phyloP scores from a whole-genome alignment of 2,888 invertebrate species.

The Zelleria hepariella region DNA sequence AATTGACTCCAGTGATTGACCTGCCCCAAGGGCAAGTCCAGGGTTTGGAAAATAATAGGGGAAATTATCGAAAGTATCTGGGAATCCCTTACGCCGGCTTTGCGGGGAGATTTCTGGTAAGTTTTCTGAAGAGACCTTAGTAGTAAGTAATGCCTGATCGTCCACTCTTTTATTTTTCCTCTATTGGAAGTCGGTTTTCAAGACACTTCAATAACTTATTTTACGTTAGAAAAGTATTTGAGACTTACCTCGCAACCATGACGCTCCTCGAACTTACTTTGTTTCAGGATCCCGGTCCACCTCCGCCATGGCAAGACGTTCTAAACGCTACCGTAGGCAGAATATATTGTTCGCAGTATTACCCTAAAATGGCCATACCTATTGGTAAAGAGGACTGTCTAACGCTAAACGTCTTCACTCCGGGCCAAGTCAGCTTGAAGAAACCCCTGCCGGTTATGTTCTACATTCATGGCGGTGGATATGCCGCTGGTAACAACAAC shows the following conservation, averaged over 20 bases:
- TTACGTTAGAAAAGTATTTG: too few species aligned
- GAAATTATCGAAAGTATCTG: slow-evolving; percentile 11
- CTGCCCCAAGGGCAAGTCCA: slow-evolving; percentile 13
- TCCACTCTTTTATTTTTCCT: too few species aligned
- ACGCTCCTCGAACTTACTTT: not conserved
- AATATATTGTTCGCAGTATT: slow-evolving; percentile 13
- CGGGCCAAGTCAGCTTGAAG: slow-evolving; percentile 11
- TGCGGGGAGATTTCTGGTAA: slow-evolving; percentile 14
- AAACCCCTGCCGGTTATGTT: slow-evolving; percentile 14
- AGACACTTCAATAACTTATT: not conserved
- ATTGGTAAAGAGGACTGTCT: slow-evolving; percentile 15
- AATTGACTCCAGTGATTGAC: slow-evolving; percentile 4
- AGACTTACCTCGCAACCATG: too few species aligned
- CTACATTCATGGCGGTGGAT: slow-evolving; percentile 15
- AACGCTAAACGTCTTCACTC: slow-evolving; percentile 14
- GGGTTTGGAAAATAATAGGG: slow-evolving; percentile 10
- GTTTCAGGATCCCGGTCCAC: slow-evolving; percentile 13
- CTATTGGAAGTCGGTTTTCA: not conserved
- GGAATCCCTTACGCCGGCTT: slow-evolving; percentile 16
- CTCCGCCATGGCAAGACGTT: slow-evolving; percentile 14
- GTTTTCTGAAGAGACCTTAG: too few species aligned
- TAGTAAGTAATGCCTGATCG: too few species aligned
- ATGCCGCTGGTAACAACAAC: slow-evolving; percentile 10
- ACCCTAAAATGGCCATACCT: slow-evolving; percentile 11
- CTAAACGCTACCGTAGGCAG: slow-evolving; percentile 11